These are phyloP conservation scores for Otocyon megalotis DNA, from an alignment of 2,113 vertebrate species.

Conservation along the genomic window DNA sequence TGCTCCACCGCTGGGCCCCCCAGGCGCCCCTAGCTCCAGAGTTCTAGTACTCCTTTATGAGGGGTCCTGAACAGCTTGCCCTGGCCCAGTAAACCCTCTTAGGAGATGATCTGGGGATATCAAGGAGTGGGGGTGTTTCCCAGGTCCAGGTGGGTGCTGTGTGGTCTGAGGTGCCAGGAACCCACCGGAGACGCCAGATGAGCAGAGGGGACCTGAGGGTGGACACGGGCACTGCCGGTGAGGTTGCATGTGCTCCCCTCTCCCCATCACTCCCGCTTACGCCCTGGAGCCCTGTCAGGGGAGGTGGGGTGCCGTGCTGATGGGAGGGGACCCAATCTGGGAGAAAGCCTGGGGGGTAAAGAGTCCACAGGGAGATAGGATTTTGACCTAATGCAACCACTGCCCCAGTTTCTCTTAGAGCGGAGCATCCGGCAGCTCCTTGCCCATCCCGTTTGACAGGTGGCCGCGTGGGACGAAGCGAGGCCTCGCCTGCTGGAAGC, in stretches of 20 bases:
- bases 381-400: not conserved
- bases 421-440: not conserved
- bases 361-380: not conserved
- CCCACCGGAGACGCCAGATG: not conserved
- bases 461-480: not conserved
- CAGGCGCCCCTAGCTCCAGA: too few relatives aligned
- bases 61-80: not conserved
- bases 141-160: not conserved
- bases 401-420: not conserved
- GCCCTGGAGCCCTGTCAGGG: not conserved
- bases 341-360: not conserved
- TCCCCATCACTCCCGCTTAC: not conserved
- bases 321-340: not conserved
- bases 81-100: not conserved
- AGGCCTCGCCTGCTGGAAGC: not conserved
- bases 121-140: not conserved
- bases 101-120: not conserved
- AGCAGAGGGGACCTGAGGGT: not conserved
- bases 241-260: not conserved
- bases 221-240: not conserved
- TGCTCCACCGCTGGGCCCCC: too few relatives aligned
- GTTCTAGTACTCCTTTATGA: not conserved
- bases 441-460: not conserved
- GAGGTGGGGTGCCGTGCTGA: conserved; percentile 10
- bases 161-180: not conserved